phyloP scores from a whole-genome alignment of 30 jellyfish, hydroid and myxozoan species.

The Cassiopea andromeda region DNA sequence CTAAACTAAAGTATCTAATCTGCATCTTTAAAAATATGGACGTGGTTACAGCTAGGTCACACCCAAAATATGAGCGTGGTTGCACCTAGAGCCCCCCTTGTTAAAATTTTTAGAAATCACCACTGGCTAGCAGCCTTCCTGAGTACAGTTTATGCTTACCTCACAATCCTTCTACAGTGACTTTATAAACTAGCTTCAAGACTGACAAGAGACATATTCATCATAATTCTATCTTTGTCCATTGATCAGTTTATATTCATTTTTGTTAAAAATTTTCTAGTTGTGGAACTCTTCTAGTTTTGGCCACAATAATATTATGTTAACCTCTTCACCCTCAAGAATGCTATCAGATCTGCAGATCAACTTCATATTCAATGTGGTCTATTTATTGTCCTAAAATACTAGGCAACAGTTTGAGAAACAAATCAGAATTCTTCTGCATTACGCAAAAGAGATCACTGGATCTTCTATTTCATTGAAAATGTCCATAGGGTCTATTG shows the following conservation, averaged over 20 bases:
- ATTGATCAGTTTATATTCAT: not conserved
- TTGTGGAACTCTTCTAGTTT: not conserved
- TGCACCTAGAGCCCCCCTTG: no score
- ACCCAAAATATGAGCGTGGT: no score
- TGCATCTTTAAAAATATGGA: no score
- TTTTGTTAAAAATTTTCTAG: not conserved
- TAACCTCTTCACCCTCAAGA: not conserved
- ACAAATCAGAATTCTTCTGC: not conserved
- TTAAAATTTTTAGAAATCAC: no score
- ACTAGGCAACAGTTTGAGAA: not conserved
- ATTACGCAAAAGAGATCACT: not conserved
- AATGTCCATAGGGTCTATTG: not conserved
- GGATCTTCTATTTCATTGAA: not conserved
- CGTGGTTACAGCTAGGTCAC: no score
- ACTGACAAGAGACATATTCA: not conserved
- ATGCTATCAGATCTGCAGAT: not conserved
- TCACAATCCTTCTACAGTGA: not conserved
- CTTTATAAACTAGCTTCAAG: not conserved
- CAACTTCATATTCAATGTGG: not conserved
- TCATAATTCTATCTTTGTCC: not conserved
- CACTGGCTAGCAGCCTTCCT: no score
- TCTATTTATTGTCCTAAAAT: not conserved
- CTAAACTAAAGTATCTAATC: no score
- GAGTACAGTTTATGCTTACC: not conserved
- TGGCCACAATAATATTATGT: not conserved